These are phyloP conservation scores for Lasioglossum malachurum DNA, from an alignment of 2,888 invertebrate genomes.

Conservation along the genomic window DNA sequence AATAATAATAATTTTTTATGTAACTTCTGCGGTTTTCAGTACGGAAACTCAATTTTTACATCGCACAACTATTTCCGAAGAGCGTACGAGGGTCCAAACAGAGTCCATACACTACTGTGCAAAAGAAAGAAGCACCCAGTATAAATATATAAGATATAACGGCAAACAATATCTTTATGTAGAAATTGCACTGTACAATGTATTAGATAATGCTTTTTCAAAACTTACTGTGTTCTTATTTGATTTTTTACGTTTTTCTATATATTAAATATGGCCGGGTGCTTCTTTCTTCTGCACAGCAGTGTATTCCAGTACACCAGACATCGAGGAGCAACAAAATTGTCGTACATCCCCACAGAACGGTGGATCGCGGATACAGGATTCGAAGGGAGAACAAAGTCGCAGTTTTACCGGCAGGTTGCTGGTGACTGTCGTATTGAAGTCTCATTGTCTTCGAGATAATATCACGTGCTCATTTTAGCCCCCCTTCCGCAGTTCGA, in stretches of 20 bases:
- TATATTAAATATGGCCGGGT: no score
- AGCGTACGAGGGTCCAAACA: no score
- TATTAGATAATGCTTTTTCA: no score
- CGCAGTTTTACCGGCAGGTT: slow-evolving; percentile 34
- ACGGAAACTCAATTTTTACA: neutral
- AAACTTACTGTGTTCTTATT: no score
- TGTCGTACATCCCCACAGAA: neutral
- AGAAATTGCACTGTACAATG: no score
- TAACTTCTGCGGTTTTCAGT: neutral
- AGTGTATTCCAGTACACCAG: neutral
- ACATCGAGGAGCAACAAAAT: neutral
- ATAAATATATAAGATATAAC: no score
- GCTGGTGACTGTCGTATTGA: slow-evolving; percentile 19
- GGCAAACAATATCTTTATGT: no score
- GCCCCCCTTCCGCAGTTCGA: slow-evolving; percentile 28
- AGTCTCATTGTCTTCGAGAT: slow-evolving; percentile 51
- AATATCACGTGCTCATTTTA: slow-evolving; percentile 53
- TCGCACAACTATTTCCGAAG: no score
- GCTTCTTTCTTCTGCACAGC: no score
- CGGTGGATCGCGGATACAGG: neutral
- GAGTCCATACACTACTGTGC: no score
- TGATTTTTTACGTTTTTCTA: no score
- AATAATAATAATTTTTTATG: neutral
- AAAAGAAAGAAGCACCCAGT: no score
- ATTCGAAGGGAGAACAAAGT: slow-evolving; percentile 16